Evolutionary conservation across 2,113 vertebrate genomes (phyloP), one percentile per base, ranked within the genome.

Genomic region (Diphyllodes magnificus): DNA sequence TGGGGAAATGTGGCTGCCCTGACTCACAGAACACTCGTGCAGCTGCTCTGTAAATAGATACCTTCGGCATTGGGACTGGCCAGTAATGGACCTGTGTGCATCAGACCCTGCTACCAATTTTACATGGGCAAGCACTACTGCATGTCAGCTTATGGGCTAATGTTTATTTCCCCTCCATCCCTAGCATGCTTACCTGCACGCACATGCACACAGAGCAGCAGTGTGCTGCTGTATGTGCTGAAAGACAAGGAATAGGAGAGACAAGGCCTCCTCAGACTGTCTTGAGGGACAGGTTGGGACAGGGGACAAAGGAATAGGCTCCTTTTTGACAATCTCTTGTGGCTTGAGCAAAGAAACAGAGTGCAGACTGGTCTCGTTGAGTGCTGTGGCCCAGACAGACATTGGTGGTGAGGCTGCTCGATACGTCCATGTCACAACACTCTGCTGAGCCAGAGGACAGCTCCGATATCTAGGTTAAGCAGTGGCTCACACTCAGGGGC

Each of bases 361-460:
- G 15, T 20, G 27, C 50, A 42, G 40, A 11, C 33, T 66, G 57
- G n/a, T 37, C 15, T 39, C 14, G 5, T 1, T 4, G 28, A 17
- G 22, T 21, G 44, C 60, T 50, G 64, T 44, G 35, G 37, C 57
- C 28, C 61, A 44, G 19, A 23, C n/a, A 23, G 35, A 20, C 1
- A 20, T 19, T 54, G 25, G 53, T 18, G 37, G 49, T 15, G 23
- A 81, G 54, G 82, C 44, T 77, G 78, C 18, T 60, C 0, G 0
- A 18, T 31, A 21, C 0, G 0, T 30, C 53, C 2, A 3, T 30
- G 8, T 51, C 42, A 23, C 33, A n/a, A 3, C 12, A 2, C 7
- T 27, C 3, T 19, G 11, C n/a, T 31, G 56, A 88, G 70, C 16
- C 80, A 82, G 39, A n/a, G 30, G 45, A 25, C 1, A 2, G n/a